Conservation (phyloP, 2,888 invertebrate species). For the Eumerus sabulonum region DNA sequence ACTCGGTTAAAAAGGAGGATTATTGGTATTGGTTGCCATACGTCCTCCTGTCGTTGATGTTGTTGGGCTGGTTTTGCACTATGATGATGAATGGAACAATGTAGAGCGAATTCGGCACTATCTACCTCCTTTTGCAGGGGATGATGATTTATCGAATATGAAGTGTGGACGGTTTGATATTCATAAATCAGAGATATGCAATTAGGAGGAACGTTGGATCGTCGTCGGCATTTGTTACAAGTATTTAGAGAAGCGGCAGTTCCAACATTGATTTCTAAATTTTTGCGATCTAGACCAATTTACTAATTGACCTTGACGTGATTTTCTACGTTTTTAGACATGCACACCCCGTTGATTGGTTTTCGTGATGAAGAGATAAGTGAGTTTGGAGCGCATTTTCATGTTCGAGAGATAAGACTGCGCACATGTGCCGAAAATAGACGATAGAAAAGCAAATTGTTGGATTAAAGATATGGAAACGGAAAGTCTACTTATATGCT, state of each 20-base stretch:
- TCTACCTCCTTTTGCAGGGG: slow-evolving; percentile 42
- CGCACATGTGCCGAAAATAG: too few species aligned
- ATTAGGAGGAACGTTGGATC: slow-evolving; percentile 16
- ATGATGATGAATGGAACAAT: slow-evolving; percentile 53
- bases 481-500: too few species aligned
- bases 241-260: too few species aligned
- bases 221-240: too few species aligned
- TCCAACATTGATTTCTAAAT: background rate
- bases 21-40: background rate
- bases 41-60: too few species aligned
- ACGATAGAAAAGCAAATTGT: too few species aligned
- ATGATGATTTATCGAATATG: slow-evolving; percentile 56
- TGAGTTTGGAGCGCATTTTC: too few species aligned
- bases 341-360: too few species aligned
- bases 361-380: background rate
- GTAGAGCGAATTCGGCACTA: slow-evolving; percentile 36
- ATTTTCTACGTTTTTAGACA: too few species aligned
- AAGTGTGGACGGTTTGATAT: slow-evolving; percentile 17
- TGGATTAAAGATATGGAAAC: too few species aligned
- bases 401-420: too few species aligned
- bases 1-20: slow-evolving; percentile 22
- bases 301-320: slow-evolving; percentile 31
- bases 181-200: slow-evolving; percentile 42
- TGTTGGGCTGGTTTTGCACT: slow-evolving; percentile 36
- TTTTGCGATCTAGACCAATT: slow-evolving; percentile 5